These are phyloP conservation scores for Callospermophilus lateralis DNA, from an alignment of 2,113 vertebrate genomes.

Conservation along the genomic window DNA sequence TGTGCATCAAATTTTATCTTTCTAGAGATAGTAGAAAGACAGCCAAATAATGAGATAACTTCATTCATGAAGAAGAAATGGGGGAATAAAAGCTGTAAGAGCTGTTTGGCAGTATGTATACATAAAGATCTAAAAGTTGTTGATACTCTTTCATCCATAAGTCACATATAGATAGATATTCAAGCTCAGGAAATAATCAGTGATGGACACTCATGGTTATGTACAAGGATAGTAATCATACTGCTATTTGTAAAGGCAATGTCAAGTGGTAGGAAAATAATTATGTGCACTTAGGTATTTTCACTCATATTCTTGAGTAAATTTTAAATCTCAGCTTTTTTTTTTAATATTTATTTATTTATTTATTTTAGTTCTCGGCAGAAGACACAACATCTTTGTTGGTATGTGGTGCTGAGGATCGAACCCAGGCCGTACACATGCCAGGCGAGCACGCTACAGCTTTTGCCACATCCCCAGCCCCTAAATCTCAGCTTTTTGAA, in stretches of 20 bases:
- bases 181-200: background rate
- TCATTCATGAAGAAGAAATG: background rate
- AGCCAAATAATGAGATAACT: background rate
- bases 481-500: background rate
- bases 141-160: background rate
- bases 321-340: slow-evolving; percentile 26
- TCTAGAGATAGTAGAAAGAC: background rate
- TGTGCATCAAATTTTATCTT: background rate
- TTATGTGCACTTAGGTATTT: background rate
- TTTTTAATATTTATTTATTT: too few species aligned
- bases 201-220: background rate
- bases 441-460: too few species aligned
- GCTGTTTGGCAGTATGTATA: background rate
- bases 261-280: background rate
- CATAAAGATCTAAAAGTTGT: background rate
- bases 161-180: background rate
- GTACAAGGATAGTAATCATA: background rate
- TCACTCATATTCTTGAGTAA: background rate
- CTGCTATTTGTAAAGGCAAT: background rate
- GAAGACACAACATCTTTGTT: too few species aligned
- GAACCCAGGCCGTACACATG: too few species aligned
- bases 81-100: background rate
- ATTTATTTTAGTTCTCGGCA: too few species aligned
- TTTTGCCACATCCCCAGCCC: too few species aligned
- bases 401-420: too few species aligned